Evolutionary conservation across 2,113 vertebrate genomes (phyloP), one percentile per base, ranked within the genome.

Genomic region (Heterochromis multidens): DNA sequence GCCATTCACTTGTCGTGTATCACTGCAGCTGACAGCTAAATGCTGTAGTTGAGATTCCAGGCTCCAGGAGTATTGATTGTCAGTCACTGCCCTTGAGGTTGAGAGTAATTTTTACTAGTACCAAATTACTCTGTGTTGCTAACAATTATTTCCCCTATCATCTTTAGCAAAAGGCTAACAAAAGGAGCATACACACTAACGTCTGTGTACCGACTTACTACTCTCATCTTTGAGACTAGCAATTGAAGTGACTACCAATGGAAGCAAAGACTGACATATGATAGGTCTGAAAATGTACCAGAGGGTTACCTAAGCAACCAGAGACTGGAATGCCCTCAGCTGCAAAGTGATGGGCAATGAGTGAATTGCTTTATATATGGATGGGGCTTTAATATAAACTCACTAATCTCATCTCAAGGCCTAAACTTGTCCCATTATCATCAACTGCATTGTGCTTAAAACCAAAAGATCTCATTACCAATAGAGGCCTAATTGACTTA

Each of bases 251-350:
- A 70, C 63, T 17, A 25, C 37, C 14, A 70, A 37, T 70, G 40
- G 12, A 13, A 43, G 40, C 11, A 46, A 5, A 46, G 4, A 14
- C 43, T 46, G 13, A 46, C 13, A 46, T 46, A 33, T 33, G 37
- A 70, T 19, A 46, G 23, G 5, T 19, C 23, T 70, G 65, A 23
- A 46, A 46, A 70, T 46, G 65, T 27, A 46, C 46, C 14, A 70
- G 2, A 46, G 8, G 14, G 65, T 46, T 46, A 70, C 63, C 63
- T 67, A 67, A 37, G 63, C 37, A 67, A 67, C 37, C 63, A 67
- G 37, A 27, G 63, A 67, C 35, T 67, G 37, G n/a, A 67, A 67
- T 43, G 7, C 19, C n/a, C n/a, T 9, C 35, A 25, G 35, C 62
- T 23, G 12, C 40, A 65, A 65, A 5, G 63, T 43, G 63, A 43